Conservation (phyloP, 2,888 invertebrate species). For the Lordiphosa andalusiaca region DNA sequence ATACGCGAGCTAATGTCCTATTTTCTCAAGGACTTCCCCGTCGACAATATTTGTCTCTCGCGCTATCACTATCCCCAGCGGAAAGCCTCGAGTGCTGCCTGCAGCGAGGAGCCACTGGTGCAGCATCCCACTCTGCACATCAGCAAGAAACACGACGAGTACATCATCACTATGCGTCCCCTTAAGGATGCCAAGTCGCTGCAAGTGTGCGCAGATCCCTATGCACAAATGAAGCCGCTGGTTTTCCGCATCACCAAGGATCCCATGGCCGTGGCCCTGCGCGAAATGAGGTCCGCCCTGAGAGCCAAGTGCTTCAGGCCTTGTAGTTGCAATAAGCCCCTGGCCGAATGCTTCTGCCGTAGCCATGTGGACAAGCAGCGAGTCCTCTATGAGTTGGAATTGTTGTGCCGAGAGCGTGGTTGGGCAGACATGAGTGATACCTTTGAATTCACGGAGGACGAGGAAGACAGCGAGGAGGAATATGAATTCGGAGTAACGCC, state of each 20-base stretch:
- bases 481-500: conserved; percentile 87
- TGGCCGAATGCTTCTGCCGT: conserved; percentile 76
- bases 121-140: conserved; percentile 84
- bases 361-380: conserved; percentile 79
- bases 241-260: conserved; percentile 85
- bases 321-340: conserved; percentile 82
- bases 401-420: conserved; percentile 72
- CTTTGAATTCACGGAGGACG: conserved; percentile 58
- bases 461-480: conserved; percentile 82
- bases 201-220: conserved; percentile 84
- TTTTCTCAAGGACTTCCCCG: conserved; percentile 76
- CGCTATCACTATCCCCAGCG: conserved; percentile 38
- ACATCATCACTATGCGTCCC: conserved; percentile 85
- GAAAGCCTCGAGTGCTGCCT: conserved; percentile 75
- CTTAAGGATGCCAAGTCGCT: conserved; percentile 84
- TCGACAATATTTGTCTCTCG: conserved; percentile 70
- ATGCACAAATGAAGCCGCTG: conserved; percentile 85
- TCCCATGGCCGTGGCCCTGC: conserved; percentile 80
- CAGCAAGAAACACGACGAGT: conserved; percentile 84
- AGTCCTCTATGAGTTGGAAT: conserved; percentile 81
- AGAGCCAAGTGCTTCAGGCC: conserved; percentile 82
- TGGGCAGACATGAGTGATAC: conserved; percentile 54
- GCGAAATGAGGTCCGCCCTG: conserved; percentile 82
- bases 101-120: conserved; percentile 61
- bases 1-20: conserved; percentile 78